Percentiles rank a stretch among this genome's conserved stretches.
Conservation (phyloP, 2,888 invertebrate species). For the Chirona hameri region DNA sequence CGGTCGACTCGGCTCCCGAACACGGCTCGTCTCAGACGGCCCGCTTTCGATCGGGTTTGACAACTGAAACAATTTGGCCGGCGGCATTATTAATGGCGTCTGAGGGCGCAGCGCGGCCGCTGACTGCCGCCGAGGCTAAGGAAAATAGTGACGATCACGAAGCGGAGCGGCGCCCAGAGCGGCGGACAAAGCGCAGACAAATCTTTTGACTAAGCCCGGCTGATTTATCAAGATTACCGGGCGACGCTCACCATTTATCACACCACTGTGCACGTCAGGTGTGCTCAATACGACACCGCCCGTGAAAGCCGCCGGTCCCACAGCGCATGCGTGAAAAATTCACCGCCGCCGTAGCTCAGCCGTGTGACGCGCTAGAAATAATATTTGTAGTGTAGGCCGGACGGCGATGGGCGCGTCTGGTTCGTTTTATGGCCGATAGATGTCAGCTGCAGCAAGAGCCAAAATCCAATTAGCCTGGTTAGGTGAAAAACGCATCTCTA, state of each 20-base stretch:
- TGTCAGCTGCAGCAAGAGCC: neutral
- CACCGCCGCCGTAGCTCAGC: neutral
- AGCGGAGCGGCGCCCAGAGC: neutral
- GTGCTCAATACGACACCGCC: neutral
- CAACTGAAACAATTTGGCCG: neutral
- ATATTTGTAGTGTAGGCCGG: neutral
- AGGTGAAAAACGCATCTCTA: neutral
- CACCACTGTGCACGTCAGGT: constrained; percentile 13
- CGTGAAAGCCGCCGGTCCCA: neutral
- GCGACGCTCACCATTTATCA: neutral
- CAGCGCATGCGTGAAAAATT: neutral
- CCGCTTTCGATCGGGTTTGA: neutral
- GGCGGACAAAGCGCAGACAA: constrained; percentile 3
- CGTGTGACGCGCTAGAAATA: neutral
- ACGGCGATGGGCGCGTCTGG: neutral
- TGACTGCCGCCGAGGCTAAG: neutral
- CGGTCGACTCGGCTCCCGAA: too few species aligned
- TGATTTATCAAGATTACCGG: constrained; percentile 22
- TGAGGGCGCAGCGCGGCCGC: neutral
- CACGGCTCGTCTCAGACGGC: too few species aligned
- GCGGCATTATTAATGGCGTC: neutral
- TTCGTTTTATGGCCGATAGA: neutral
- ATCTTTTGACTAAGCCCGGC: neutral
- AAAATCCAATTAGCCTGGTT: neutral
- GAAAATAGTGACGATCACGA: constrained; percentile 23